Percentiles rank a stretch among this genome's conserved stretches.
phyloP scores from a whole-genome alignment of 2,113 vertebrate species.

The Indicator indicator region DNA sequence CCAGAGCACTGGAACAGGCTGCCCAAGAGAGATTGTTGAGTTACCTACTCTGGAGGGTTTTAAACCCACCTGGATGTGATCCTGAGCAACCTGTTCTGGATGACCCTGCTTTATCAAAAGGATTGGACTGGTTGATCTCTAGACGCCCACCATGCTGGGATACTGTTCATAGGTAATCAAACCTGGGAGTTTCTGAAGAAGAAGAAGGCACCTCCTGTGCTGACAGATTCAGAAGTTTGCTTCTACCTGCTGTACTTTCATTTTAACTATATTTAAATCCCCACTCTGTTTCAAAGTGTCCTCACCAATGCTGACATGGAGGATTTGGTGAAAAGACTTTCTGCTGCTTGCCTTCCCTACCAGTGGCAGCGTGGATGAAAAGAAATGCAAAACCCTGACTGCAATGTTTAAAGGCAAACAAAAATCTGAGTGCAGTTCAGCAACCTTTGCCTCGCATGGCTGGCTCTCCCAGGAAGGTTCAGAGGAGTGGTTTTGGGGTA shows the following conservation, averaged over 20 bases:
- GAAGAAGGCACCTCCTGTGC: neutral
- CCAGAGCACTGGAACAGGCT: too few relatives aligned
- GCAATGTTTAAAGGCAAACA: neutral
- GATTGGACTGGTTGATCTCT: too few relatives aligned
- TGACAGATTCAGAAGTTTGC: neutral
- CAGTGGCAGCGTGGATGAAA: neutral
- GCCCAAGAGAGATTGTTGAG: too few relatives aligned
- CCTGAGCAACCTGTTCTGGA: too few relatives aligned
- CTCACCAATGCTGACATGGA: fast-evolving
- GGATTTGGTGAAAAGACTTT: neutral
- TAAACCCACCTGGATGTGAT: too few relatives aligned
- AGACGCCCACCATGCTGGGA: too few relatives aligned
- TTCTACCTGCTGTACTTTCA: neutral
- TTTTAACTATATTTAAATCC: neutral
- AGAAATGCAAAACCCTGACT: neutral
- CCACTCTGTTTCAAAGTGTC: fast-evolving
- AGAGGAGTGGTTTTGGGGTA: neutral
- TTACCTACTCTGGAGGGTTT: too few relatives aligned
- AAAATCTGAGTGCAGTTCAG: neutral
- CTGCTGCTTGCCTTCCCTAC: neutral
- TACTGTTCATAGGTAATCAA: neutral
- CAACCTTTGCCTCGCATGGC: neutral
- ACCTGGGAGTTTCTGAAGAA: neutral
- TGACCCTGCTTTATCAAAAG: too few relatives aligned
- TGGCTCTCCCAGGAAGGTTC: neutral